Percentiles rank a stretch among this genome's conserved stretches.
Conservation (phyloP, 2,888 invertebrate genomes). For the Coenonympha arcania region DNA sequence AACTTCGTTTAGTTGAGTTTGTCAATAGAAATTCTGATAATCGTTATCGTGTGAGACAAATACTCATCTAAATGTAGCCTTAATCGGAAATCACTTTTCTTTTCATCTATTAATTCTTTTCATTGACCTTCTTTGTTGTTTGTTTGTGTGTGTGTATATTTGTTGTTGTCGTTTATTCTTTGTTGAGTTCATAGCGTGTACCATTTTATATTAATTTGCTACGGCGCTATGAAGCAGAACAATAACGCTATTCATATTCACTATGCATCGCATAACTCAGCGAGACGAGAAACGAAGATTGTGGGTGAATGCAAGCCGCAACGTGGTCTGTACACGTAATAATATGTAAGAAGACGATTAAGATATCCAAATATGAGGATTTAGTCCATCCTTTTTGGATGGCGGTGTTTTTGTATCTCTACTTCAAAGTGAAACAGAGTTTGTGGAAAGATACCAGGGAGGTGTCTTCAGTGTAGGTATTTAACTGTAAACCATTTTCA, state of each 20-base stretch:
- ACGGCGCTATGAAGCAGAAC: neutral
- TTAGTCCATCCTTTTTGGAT: conserved; percentile 7
- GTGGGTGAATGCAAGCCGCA: neutral
- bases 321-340: conserved; percentile 10
- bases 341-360: conserved; percentile 17
- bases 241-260: conserved; percentile 18
- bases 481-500: conserved; percentile 6
- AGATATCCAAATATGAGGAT: conserved; percentile 18
- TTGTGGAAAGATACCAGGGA: neutral
- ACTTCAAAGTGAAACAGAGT: neutral
- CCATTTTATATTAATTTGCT: conserved; percentile 4
- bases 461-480: neutral
- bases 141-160: too few species aligned
- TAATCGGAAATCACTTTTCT: too few species aligned
- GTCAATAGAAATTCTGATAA: too few species aligned
- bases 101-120: too few species aligned
- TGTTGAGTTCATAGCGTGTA: neutral
- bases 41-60: too few species aligned
- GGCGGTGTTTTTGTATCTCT: conserved; percentile 5
- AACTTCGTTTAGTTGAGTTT: neutral
- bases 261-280: conserved; percentile 15
- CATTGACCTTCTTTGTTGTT: too few species aligned
- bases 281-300: neutral
- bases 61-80: too few species aligned
- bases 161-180: too few species aligned